Conservation (phyloP, 2,113 vertebrate genomes). For the Speoplatyrhinus poulsoni region DNA sequence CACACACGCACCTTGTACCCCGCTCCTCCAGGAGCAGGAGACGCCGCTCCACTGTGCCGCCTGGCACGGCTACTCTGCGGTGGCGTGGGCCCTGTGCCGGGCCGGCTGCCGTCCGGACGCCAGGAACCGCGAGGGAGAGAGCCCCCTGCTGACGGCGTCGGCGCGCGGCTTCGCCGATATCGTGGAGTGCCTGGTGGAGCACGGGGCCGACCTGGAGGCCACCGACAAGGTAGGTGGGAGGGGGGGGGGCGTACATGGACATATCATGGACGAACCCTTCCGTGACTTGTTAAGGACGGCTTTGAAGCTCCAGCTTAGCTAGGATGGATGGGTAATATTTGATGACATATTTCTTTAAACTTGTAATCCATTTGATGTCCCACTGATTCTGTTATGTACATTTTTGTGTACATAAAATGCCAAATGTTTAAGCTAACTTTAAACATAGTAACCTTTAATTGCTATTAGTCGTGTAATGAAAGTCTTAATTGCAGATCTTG, state of each 20-base stretch:
- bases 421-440: too few species aligned
- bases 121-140: slow-evolving; percentile 93
- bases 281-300: too few species aligned
- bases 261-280: too few species aligned
- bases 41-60: slow-evolving; percentile 93
- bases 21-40: slow-evolving; percentile 87
- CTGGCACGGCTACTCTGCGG: slow-evolving; percentile 93
- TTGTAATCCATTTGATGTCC: too few species aligned
- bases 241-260: neutral
- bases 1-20: neutral
- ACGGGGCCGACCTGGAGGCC: slow-evolving; percentile 84
- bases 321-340: too few species aligned
- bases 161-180: slow-evolving; percentile 95
- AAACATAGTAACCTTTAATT: too few species aligned
- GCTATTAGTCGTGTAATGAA: too few species aligned
- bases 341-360: too few species aligned
- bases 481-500: too few species aligned
- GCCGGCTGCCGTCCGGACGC: slow-evolving; percentile 85
- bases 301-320: too few species aligned
- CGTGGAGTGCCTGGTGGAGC: slow-evolving; percentile 89
- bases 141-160: slow-evolving; percentile 88
- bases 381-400: too few species aligned
- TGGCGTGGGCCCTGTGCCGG: slow-evolving; percentile 87
- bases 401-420: too few species aligned
- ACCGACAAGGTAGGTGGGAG: slow-evolving; percentile 85